phyloP scores from a whole-genome alignment of 2,888 invertebrate species.

The Metopia argyrocephala region DNA sequence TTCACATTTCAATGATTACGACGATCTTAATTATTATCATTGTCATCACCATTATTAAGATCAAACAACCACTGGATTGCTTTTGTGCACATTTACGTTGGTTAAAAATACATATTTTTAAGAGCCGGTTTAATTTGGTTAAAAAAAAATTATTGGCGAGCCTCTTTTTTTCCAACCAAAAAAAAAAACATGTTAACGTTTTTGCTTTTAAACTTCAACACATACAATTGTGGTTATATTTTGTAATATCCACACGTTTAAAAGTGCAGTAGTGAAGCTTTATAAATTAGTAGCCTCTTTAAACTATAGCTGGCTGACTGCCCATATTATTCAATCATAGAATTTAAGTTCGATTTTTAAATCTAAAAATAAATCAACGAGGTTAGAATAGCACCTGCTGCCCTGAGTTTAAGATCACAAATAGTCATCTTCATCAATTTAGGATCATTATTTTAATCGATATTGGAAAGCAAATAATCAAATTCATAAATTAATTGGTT shows the following conservation, averaged over 20 bases:
- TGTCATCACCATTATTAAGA: constrained; percentile 8
- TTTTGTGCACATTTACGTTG: not conserved
- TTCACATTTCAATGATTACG: constrained; percentile 3
- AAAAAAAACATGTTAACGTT: not conserved
- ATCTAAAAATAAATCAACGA: not conserved
- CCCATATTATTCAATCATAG: not conserved
- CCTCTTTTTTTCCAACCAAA: constrained; percentile 12
- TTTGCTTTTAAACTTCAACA: not conserved
- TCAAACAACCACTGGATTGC: not conserved
- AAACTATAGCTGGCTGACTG: not conserved
- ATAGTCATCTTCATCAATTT: too few relatives aligned
- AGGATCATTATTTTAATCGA: too few relatives aligned
- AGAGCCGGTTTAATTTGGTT: constrained; percentile 28
- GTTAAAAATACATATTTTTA: not conserved
- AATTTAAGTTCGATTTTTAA: not conserved
- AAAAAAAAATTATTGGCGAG: constrained; percentile 27
- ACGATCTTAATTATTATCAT: not conserved
- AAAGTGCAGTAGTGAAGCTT: not conserved
- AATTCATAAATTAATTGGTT: too few relatives aligned
- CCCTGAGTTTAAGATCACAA: not conserved
- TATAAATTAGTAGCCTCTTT: not conserved
- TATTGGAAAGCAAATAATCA: too few relatives aligned
- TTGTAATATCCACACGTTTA: not conserved
- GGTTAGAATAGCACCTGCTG: not conserved
- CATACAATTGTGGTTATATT: not conserved